Evolutionary conservation across 2,888 invertebrate genomes (phyloP).

Genomic region (Proisotoma minuta): DNA sequence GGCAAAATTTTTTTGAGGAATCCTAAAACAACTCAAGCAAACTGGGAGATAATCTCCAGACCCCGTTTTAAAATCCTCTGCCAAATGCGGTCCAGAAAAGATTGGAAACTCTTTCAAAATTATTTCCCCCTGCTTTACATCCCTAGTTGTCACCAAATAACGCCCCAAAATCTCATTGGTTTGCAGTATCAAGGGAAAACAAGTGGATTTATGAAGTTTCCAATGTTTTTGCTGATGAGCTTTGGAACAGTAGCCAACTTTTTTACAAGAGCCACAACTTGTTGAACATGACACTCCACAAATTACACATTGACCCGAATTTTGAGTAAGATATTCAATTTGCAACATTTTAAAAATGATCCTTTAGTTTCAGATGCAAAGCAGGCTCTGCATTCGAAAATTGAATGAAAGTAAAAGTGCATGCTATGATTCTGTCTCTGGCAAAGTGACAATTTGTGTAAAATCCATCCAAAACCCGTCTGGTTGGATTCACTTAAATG

Average conservation of each 20-base stretch:
- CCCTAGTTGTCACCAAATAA: neutral
- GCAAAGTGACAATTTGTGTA: too few species aligned
- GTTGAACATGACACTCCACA: too few species aligned
- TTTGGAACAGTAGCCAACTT: conserved; percentile 14
- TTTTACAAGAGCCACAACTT: conserved; percentile 9
- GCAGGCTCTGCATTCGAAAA: too few species aligned
- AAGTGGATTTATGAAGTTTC: conserved; percentile 29
- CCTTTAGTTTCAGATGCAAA: too few species aligned
- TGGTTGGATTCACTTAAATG: too few species aligned
- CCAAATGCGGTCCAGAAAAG: neutral
- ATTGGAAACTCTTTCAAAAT: neutral
- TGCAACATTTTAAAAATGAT: too few species aligned
- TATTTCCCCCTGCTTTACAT: neutral
- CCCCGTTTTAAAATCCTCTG: neutral
- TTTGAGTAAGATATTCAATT: too few species aligned
- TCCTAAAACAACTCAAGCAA: neutral
- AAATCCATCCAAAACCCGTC: too few species aligned
- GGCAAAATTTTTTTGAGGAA: neutral
- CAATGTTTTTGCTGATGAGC: conserved; percentile 34
- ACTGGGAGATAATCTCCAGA: neutral
- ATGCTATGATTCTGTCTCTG: too few species aligned
- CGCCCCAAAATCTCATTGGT: conserved; percentile 18
- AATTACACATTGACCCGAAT: too few species aligned
- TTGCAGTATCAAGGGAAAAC: conserved; percentile 28
- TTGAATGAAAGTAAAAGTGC: too few species aligned